Evolutionary conservation across 2,888 invertebrate species (phyloP).

Genomic region (Melangyna quadrimaculata): DNA sequence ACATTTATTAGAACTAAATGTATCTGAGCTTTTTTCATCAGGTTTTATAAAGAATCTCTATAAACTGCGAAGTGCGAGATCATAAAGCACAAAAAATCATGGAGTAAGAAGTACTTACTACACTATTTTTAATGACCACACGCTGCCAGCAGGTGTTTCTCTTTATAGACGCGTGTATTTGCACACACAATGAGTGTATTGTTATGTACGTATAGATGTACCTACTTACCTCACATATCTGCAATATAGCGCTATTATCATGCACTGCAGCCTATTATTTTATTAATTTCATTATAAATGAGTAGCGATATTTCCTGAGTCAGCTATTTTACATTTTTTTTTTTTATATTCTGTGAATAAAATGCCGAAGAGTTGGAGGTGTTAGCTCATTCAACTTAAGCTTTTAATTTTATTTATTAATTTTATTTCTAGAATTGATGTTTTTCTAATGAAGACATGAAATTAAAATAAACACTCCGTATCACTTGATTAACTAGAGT

Average conservation of each 20-base stretch:
- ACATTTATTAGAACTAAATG: conserved; percentile 58
- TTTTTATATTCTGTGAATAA: conserved; percentile 7
- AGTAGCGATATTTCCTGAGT: conserved; percentile 12
- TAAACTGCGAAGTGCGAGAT: conserved; percentile 16
- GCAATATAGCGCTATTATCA: neutral
- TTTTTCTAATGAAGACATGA: too few species aligned
- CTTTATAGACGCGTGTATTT: neutral
- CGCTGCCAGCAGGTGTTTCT: conserved; percentile 24
- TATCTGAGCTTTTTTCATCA: conserved; percentile 51
- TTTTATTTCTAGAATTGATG: too few species aligned
- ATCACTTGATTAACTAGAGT: too few species aligned
- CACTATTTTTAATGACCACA: conserved; percentile 10
- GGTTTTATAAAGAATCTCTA: conserved; percentile 61
- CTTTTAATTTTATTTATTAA: neutral
- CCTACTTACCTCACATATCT: neutral
- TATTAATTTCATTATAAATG: conserved; percentile 48
- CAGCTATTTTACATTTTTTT: conserved; percentile 5
- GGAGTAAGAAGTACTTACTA: neutral
- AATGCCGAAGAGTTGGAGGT: neutral
- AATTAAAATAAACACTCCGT: too few species aligned
- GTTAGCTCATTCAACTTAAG: neutral
- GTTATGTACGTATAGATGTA: too few species aligned
- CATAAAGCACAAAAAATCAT: neutral
- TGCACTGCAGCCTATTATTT: conserved; percentile 29
- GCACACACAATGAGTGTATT: conserved; percentile 1